Percentiles rank a stretch among this genome's conserved stretches.
These are phyloP conservation scores for Ectemnius lituratus DNA, from an alignment of 2,888 invertebrate genomes.

Conservation along the genomic window DNA sequence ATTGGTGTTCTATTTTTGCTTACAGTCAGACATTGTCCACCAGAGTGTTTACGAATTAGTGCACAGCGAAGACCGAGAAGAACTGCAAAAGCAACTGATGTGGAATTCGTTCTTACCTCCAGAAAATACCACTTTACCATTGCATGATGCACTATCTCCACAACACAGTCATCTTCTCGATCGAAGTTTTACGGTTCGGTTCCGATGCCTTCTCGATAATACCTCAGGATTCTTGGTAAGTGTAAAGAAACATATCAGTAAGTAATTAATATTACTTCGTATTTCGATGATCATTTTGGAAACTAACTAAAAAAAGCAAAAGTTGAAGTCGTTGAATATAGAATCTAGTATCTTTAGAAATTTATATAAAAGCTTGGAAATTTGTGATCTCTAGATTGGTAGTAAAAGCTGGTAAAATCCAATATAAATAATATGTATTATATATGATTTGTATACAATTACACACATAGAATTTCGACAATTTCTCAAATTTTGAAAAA, in stretches of 20 bases:
- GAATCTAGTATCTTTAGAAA: too few species aligned
- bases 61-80: constrained; percentile 99
- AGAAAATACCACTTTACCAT: constrained; percentile 86
- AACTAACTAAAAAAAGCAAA: too few species aligned
- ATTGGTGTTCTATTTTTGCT: constrained; percentile 61
- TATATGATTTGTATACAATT: too few species aligned
- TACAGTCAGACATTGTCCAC: constrained; percentile 99
- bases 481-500: too few species aligned
- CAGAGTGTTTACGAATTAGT: constrained; percentile 99
- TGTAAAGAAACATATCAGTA: neutral
- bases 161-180: constrained; percentile 95
- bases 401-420: too few species aligned
- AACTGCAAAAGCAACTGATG: constrained; percentile 94
- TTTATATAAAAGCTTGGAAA: too few species aligned
- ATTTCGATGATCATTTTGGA: too few species aligned
- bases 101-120: constrained; percentile 96
- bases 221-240: constrained; percentile 99
- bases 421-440: too few species aligned
- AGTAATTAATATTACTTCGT: too few species aligned
- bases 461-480: too few species aligned
- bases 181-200: constrained; percentile 98
- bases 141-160: constrained; percentile 93
- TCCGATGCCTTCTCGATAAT: constrained; percentile 98
- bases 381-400: too few species aligned
- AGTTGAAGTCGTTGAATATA: too few species aligned